Evolutionary conservation across 2,113 vertebrate genomes (phyloP).

Genomic region (Meriones unguiculatus): DNA sequence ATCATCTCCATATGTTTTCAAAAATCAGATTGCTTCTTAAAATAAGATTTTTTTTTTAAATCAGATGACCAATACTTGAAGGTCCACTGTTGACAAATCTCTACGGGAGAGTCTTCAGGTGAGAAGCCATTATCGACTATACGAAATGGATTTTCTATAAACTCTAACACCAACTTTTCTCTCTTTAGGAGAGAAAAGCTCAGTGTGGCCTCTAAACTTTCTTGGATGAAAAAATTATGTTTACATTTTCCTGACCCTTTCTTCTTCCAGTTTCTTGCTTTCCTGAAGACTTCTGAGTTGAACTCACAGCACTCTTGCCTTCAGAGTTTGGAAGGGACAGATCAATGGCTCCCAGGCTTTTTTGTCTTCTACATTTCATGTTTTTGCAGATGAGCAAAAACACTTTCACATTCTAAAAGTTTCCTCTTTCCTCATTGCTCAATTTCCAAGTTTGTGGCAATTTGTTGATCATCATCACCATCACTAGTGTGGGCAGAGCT

Average conservation of each 20-base stretch:
- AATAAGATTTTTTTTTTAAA: background rate
- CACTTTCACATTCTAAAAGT: background rate
- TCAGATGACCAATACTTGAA: background rate
- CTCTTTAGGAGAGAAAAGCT: background rate
- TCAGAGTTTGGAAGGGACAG: background rate
- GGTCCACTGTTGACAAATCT: background rate
- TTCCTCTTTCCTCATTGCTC: background rate
- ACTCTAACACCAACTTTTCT: background rate
- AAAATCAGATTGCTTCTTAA: constrained; percentile 6
- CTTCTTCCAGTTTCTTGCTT: constrained; percentile 1
- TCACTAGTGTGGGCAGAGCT: background rate
- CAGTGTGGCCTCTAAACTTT: background rate
- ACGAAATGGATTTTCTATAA: background rate
- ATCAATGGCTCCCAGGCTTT: background rate
- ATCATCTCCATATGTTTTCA: background rate
- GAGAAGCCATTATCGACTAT: background rate
- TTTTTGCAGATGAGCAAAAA: background rate
- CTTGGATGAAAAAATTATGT: background rate
- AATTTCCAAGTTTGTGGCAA: background rate
- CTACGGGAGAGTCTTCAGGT: background rate
- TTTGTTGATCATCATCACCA: background rate
- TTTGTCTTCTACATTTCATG: background rate
- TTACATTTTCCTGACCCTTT: background rate
- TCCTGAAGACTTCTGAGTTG: background rate
- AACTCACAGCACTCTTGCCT: background rate